Evolutionary conservation across 2,888 invertebrate genomes (phyloP).

Genomic region (Microctonus hyperodae): DNA sequence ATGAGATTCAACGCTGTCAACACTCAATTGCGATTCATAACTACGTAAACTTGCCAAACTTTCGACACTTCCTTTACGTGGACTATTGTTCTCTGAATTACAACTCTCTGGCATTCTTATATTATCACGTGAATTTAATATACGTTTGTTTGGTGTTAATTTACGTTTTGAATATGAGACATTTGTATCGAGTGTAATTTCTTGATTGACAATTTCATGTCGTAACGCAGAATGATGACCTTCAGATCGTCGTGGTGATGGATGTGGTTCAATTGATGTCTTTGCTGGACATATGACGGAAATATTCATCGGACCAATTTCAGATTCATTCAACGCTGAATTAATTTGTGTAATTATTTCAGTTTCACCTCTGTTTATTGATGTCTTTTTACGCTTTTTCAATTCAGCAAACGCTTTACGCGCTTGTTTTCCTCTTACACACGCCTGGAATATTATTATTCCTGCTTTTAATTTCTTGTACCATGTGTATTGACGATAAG

Average conservation of each 20-base stretch:
- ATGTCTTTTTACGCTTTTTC: slow-evolving; percentile 46
- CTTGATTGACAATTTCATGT: slow-evolving; percentile 55
- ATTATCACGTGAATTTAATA: slow-evolving; percentile 40
- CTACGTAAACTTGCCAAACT: slow-evolving; percentile 65
- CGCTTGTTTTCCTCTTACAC: slow-evolving; percentile 73
- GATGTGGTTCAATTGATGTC: slow-evolving; percentile 36
- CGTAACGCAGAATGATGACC: slow-evolving; percentile 36
- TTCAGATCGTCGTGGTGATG: slow-evolving; percentile 42
- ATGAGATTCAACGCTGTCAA: slow-evolving; percentile 61
- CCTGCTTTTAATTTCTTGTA: slow-evolving; percentile 70
- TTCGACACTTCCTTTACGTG: slow-evolving; percentile 67
- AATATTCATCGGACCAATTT: neutral
- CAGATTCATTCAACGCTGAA: neutral
- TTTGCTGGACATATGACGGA: slow-evolving; percentile 7
- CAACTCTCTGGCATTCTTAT: slow-evolving; percentile 44
- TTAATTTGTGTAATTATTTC: neutral
- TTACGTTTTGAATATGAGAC: slow-evolving; percentile 58
- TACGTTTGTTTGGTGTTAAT: slow-evolving; percentile 56
- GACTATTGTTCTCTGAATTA: slow-evolving; percentile 52
- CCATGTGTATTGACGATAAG: slow-evolving; percentile 73
- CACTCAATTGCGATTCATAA: slow-evolving; percentile 63
- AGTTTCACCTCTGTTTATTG: neutral
- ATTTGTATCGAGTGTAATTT: slow-evolving; percentile 52
- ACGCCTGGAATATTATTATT: slow-evolving; percentile 75
- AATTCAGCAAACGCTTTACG: slow-evolving; percentile 67